These are phyloP conservation scores for Eulithis testata DNA, from an alignment of 2,888 invertebrate genomes.

Conservation along the genomic window DNA sequence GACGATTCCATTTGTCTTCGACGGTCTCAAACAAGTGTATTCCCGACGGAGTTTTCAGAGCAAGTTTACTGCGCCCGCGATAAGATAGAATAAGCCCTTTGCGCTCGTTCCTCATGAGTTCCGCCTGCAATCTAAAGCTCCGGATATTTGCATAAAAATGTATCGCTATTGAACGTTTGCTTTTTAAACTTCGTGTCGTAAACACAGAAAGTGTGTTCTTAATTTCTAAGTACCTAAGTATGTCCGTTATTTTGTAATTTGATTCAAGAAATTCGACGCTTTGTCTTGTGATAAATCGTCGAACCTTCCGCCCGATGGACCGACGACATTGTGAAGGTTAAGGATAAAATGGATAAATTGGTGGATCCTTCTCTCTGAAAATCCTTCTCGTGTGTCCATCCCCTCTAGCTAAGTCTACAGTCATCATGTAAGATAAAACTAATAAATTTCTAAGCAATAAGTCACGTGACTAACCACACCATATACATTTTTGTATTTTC, in stretches of 20 bases:
- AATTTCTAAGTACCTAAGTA: background rate
- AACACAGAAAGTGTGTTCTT: background rate
- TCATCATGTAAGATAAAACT: too few species aligned
- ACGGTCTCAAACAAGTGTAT: slow-evolving; percentile 64
- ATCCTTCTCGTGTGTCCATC: too few species aligned
- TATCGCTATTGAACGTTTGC: slow-evolving; percentile 35
- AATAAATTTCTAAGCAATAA: too few species aligned
- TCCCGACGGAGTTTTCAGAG: slow-evolving; percentile 71
- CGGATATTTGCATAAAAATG: slow-evolving; percentile 48
- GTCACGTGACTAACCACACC: too few species aligned
- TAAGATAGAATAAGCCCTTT: slow-evolving; percentile 75
- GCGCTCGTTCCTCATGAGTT: slow-evolving; percentile 69
- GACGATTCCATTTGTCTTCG: slow-evolving; percentile 72
- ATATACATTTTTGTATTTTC: too few species aligned
- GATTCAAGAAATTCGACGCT: background rate
- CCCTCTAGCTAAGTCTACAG: too few species aligned
- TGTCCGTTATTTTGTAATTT: background rate
- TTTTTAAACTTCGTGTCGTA: slow-evolving; percentile 8
- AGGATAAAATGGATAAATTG: too few species aligned
- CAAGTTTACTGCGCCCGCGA: slow-evolving; percentile 71
- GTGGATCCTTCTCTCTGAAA: too few species aligned
- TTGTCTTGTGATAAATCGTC: too few species aligned
- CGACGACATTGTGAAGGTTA: too few species aligned
- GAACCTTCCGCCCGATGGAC: too few species aligned
- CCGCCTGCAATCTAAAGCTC: slow-evolving; percentile 54